Evolutionary conservation across 2,888 invertebrate species (phyloP), one percentile per base, ranked within the genome.

Genomic region (Ellobium chinense): DNA sequence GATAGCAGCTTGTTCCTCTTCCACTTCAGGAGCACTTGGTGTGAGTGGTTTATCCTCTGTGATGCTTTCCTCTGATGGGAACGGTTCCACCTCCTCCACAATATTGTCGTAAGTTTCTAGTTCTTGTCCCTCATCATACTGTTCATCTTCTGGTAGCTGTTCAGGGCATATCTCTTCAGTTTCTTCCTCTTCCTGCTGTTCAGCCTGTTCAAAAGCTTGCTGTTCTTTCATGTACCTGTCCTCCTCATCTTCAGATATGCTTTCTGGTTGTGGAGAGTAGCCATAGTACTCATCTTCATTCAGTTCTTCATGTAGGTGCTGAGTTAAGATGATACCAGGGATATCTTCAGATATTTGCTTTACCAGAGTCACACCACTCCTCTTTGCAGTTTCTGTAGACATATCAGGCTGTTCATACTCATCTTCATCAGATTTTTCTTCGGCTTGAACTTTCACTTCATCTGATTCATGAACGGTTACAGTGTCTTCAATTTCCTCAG

Each of bases 291-390:
- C 88, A 81, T 90, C 88, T 62, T 88, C 87, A 63, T 76, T 80
- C 34, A 85, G 83, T 77, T 90, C 88, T 73, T 87, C 87, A 83
- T 90, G 89, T 92, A 94, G 93, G 87, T 95, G 95, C 94, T 95
- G 95, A 7, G 95, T 95, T 27, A 95, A 94, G 86, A 94, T 95
- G 79, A 95, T 95, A 87, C 94, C 95, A n/a, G 95, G 95, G 81
- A 95, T 94, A 78, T 92, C 92, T 74, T 91, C 90, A 78, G 91
- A 89, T 29, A 85, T 80, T 68, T 89, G 89, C 78, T 86, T 86
- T 21, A 86, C 82, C 9, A 89, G 81, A 34, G 78, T 76, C 29
- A 79, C 79, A 37, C 75, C 81, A 29, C 31, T 81, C 80, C 58
- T 62, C 62, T 62, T 74, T 70, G 54, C 78, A 68, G 65, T 69